A percentile compares a stretch with the other conserved stretches of the same genome.
Evolutionary conservation across 2,888 invertebrate genomes (phyloP).

Genomic region (Lasioglossum leucozonium): DNA sequence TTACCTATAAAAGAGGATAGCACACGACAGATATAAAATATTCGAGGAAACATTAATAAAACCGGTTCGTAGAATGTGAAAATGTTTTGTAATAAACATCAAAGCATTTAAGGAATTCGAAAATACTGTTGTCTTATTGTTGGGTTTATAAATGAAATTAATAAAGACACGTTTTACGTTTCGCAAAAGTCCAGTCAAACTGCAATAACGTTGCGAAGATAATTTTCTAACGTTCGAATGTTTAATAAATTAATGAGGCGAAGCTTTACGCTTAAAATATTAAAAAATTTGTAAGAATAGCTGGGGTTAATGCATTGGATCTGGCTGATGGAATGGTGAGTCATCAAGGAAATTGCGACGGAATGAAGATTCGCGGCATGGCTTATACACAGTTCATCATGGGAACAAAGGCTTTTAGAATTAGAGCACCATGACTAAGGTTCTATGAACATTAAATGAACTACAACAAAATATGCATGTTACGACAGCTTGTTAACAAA

Average conservation of each 20-base stretch:
- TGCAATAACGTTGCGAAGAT: too few species aligned
- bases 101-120: too few species aligned
- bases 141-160: too few species aligned
- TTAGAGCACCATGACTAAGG: neutral
- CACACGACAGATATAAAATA: too few species aligned
- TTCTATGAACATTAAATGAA: neutral
- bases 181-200: neutral
- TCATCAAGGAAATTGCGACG: conserved; percentile 1
- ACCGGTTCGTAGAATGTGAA: too few species aligned
- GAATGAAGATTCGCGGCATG: neutral
- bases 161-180: neutral
- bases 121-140: too few species aligned
- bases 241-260: neutral
- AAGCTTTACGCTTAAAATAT: neutral
- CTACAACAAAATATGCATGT: neutral
- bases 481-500: neutral
- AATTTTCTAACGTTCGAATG: neutral
- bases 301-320: neutral
- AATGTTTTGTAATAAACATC: too few species aligned
- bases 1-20: too few species aligned
- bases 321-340: neutral
- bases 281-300: neutral
- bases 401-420: neutral
- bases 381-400: neutral
- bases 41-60: too few species aligned